Conservation (phyloP, 2,113 vertebrate genomes). For the Stegostoma tigrinum region DNA sequence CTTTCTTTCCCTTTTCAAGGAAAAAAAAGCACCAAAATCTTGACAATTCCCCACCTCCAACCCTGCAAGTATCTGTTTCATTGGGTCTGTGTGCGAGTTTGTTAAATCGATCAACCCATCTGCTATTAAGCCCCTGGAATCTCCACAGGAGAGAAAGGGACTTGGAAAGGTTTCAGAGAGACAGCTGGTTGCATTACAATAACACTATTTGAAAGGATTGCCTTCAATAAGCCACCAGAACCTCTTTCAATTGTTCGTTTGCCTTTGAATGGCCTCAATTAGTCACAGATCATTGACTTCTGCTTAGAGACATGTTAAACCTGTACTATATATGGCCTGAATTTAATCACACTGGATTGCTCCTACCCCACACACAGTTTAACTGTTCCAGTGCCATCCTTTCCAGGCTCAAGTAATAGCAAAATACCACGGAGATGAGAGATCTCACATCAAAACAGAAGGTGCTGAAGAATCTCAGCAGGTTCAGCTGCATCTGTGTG, state of each 20-base stretch:
- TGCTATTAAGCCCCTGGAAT: not conserved
- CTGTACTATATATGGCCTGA: not conserved
- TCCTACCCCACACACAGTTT: not conserved
- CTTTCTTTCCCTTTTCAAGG: not conserved
- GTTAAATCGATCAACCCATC: constrained; percentile 24
- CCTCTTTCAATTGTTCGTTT: constrained; percentile 2
- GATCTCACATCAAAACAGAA: too few relatives aligned
- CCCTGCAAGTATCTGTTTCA: not conserved
- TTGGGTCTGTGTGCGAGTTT: not conserved
- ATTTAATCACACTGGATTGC: not conserved
- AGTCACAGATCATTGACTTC: constrained; percentile 34
- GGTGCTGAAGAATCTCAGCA: too few relatives aligned
- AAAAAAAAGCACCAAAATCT: not conserved
- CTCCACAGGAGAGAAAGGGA: not conserved
- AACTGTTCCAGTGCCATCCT: not conserved
- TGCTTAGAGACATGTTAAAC: constrained; percentile 32
- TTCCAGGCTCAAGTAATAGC: too few relatives aligned
- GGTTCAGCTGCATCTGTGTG: too few relatives aligned
- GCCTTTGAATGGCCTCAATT: constrained; percentile 28
- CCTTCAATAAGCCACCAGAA: constrained; percentile 24
- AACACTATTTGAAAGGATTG: constrained; percentile 11
- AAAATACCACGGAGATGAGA: too few relatives aligned
- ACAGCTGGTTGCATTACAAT: constrained; percentile 27
- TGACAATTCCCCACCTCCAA: too few relatives aligned
- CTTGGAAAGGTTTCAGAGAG: not conserved